phyloP scores from a whole-genome alignment of 2,113 vertebrate species.

The Podilymbus podiceps region DNA sequence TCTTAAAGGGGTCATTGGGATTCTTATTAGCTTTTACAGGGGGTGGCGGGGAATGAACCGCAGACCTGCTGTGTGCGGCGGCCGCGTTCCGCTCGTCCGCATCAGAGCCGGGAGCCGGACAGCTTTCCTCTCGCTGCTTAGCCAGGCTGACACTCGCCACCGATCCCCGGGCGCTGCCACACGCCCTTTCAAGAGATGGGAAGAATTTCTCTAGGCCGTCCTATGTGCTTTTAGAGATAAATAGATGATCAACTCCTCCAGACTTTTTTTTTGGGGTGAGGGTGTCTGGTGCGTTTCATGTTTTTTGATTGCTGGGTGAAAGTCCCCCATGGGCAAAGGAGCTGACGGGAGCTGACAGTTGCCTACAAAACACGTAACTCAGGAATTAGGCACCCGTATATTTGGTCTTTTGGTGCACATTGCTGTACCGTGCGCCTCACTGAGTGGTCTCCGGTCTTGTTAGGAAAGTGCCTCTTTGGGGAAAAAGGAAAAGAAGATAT shows the following conservation, averaged over 20 bases:
- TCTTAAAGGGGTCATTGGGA: slow-evolving; percentile 56
- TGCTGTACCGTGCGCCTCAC: background rate
- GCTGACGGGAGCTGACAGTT: background rate
- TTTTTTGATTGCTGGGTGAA: background rate
- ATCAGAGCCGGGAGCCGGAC: background rate
- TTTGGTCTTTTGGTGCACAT: background rate
- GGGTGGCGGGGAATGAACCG: background rate
- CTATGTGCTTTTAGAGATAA: slow-evolving; percentile 7
- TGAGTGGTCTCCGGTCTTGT: background rate
- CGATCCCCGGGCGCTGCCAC: background rate
- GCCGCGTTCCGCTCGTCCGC: background rate
- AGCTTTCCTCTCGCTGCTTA: background rate
- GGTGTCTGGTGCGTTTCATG: background rate
- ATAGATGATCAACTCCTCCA: background rate
- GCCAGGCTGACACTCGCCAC: slow-evolving; percentile 21
- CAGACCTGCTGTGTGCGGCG: background rate
- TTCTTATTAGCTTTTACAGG: slow-evolving; percentile 27
- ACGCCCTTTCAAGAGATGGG: background rate
- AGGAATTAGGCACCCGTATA: background rate
- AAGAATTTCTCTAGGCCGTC: background rate
- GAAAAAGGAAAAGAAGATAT: fast-evolving
- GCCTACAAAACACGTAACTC: background rate
- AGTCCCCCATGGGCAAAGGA: background rate
- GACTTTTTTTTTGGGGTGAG: background rate
- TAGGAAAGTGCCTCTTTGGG: background rate